These are phyloP conservation scores for Danio aesculapii DNA, from an alignment of 2,797 vertebrate species.

Conservation along the genomic window DNA sequence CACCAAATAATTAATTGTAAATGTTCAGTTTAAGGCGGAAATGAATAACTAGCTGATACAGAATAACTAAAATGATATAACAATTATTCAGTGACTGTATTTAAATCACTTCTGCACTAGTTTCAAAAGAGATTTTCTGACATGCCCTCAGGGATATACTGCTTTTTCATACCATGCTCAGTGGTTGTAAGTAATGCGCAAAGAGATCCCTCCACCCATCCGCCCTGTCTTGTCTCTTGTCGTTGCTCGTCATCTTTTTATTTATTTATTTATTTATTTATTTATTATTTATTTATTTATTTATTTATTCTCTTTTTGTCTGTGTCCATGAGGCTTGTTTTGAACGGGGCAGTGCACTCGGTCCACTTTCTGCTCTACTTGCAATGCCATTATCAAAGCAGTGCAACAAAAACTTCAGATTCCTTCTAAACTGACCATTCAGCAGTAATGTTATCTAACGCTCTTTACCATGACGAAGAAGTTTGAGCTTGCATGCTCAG, in stretches of 20 bases:
- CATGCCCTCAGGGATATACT: neutral
- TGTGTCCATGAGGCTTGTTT: neutral
- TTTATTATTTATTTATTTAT: too few species aligned
- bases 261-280: too few species aligned
- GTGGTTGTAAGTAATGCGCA: neutral
- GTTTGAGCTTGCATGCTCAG: neutral
- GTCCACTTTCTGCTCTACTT: neutral
- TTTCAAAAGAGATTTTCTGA: too few species aligned
- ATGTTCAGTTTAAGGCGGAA: too few species aligned
- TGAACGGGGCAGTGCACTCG: neutral
- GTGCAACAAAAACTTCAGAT: neutral
- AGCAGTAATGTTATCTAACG: neutral
- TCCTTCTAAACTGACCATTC: neutral
- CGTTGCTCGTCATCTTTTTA: too few species aligned
- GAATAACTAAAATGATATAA: too few species aligned
- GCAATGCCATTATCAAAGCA: slow-evolving; percentile 16
- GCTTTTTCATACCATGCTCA: neutral
- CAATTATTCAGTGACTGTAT: too few species aligned
- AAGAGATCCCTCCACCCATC: neutral
- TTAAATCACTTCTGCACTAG: neutral
- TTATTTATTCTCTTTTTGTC: too few species aligned
- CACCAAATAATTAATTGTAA: too few species aligned
- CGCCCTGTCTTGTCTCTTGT: too few species aligned
- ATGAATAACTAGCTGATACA: too few species aligned
- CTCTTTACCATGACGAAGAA: neutral